Conservation (phyloP, 2,888 invertebrate species). For the Esperia sulphurella region DNA sequence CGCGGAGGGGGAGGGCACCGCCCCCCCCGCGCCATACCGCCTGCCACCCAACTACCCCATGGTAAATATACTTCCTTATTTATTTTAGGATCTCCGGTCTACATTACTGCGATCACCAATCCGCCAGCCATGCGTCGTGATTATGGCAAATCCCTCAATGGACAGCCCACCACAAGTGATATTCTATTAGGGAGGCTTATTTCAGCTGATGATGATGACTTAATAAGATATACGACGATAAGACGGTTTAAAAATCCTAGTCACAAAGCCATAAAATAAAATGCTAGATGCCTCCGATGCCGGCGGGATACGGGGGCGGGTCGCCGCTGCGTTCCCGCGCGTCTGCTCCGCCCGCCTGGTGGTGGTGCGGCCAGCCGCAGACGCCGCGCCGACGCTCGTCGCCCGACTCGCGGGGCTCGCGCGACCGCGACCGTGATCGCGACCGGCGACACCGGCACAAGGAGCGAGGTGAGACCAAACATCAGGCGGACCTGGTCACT, state of each 20-base stretch:
- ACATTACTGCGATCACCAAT: too few relatives aligned
- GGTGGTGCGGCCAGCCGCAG: conserved; percentile 35
- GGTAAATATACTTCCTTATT: too few relatives aligned
- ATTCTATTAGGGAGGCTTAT: too few relatives aligned
- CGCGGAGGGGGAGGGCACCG: conserved; percentile 52
- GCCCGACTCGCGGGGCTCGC: conserved; percentile 50
- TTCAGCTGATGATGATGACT: too few relatives aligned
- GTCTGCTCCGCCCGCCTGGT: conserved; percentile 57
- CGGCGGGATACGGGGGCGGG: conserved; percentile 18
- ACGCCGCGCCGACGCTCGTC: conserved; percentile 55
- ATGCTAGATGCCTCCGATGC: conserved; percentile 21
- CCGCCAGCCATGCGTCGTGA: too few relatives aligned
- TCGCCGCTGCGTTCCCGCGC: conserved; percentile 49
- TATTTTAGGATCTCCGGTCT: too few relatives aligned
- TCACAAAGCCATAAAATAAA: too few relatives aligned
- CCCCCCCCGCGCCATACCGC: conserved; percentile 39
- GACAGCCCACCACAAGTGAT: too few relatives aligned
- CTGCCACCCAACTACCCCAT: conserved; percentile 48
- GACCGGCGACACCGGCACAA: conserved; percentile 44
- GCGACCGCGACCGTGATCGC: conserved; percentile 15
- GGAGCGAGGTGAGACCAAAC: conserved; percentile 47
- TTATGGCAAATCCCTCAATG: too few relatives aligned
- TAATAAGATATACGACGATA: too few relatives aligned
- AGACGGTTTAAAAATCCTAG: too few relatives aligned
- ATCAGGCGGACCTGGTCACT: too few relatives aligned